Percentiles rank a stretch among this genome's conserved stretches.
Evolutionary conservation across 2,797 vertebrate species (phyloP).

Genomic region (Trematomus bernacchii): DNA sequence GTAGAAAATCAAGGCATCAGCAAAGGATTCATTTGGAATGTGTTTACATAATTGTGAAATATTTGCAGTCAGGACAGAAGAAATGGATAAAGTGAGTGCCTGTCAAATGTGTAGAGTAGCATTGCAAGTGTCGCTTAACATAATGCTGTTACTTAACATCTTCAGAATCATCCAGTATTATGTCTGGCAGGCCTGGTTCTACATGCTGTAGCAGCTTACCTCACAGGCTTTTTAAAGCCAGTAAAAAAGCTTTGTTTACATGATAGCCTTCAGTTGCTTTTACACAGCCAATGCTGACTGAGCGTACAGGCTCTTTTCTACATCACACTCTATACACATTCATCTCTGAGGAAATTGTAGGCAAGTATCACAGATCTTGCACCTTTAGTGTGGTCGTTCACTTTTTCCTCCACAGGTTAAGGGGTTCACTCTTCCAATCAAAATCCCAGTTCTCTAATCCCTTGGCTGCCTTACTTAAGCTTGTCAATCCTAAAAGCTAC

Average conservation of each 20-base stretch:
- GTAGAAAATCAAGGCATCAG: neutral
- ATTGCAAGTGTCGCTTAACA: neutral
- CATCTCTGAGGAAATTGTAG: conserved; percentile 2
- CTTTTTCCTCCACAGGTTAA: neutral
- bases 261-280: conserved; percentile 27
- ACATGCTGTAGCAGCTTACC: neutral
- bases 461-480: conserved; percentile 23
- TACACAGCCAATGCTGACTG: conserved; percentile 26
- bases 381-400: neutral
- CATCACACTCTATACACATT: neutral
- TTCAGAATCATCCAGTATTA: neutral
- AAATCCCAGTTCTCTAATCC: conserved; percentile 30
- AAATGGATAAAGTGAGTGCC: neutral
- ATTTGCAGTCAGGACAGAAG: neutral
- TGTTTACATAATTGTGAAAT: neutral
- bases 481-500: conserved; percentile 45
- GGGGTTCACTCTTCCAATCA: conserved; percentile 31
- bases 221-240: conserved; percentile 8
- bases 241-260: conserved; percentile 30
- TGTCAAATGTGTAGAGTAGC: conserved; percentile 1
- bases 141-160: conserved; percentile 8
- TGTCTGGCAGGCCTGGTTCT: conserved; percentile 1
- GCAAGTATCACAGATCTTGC: conserved; percentile 9
- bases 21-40: neutral
- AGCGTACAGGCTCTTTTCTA: conserved; percentile 19